These are phyloP conservation scores for Tachina lurida DNA, from an alignment of 2,888 invertebrate species.

Conservation along the genomic window DNA sequence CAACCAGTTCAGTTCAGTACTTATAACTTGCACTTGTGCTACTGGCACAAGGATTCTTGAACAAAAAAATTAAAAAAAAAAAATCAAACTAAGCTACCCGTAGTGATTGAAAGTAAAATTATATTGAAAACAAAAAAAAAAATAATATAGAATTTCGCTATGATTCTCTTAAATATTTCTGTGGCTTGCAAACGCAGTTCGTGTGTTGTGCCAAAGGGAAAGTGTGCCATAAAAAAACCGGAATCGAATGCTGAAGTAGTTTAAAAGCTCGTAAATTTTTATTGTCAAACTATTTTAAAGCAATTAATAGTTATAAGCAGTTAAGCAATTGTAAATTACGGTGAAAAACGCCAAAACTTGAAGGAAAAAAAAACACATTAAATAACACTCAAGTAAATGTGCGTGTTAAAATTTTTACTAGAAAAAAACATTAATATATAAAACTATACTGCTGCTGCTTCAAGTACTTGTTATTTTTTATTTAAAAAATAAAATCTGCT, in stretches of 20 bases:
- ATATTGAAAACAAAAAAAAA: slow-evolving; percentile 2
- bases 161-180: slow-evolving; percentile 17
- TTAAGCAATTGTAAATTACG: slow-evolving; percentile 52
- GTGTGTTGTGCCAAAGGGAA: slow-evolving; percentile 54
- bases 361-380: not conserved
- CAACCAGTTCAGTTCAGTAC: not conserved
- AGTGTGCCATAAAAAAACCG: slow-evolving; percentile 51
- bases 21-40: slow-evolving; percentile 41
- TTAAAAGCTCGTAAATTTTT: slow-evolving; percentile 70
- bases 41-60: slow-evolving; percentile 5
- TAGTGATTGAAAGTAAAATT: slow-evolving; percentile 40
- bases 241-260: slow-evolving; percentile 61
- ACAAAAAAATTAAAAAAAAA: slow-evolving; percentile 7
- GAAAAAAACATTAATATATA: not conserved
- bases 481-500: not conserved
- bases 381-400: slow-evolving; percentile 38
- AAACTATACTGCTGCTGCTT: not conserved
- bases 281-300: slow-evolving; percentile 71
- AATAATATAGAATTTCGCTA: not conserved
- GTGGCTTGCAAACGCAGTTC: slow-evolving; percentile 2
- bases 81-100: slow-evolving; percentile 16
- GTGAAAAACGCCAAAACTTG: not conserved
- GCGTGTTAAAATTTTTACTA: slow-evolving; percentile 27
- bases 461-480: too few species aligned
- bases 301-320: slow-evolving; percentile 69